A percentile compares a stretch with the other conserved stretches of the same genome.
These are phyloP conservation scores for Chinchilla lanigera DNA, from an alignment of 2,113 vertebrate genomes.

Conservation along the genomic window DNA sequence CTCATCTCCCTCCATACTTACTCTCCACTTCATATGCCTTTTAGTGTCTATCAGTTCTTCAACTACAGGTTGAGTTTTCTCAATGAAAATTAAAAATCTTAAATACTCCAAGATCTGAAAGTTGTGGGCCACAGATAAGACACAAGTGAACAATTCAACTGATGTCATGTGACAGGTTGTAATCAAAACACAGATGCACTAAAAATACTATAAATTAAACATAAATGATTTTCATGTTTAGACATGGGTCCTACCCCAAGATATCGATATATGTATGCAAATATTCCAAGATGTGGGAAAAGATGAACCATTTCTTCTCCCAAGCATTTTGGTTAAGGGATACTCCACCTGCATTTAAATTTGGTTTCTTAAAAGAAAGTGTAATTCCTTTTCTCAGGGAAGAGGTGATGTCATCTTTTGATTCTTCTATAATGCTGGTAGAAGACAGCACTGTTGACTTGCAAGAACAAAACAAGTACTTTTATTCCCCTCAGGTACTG, in stretches of 20 bases:
- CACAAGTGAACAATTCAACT: not conserved
- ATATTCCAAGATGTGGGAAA: not conserved
- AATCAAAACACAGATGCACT: not conserved
- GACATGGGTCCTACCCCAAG: not conserved
- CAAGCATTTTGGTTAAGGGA: not conserved
- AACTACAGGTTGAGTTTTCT: not conserved
- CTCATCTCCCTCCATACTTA: not conserved
- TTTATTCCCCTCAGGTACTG: not conserved
- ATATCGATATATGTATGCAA: not conserved
- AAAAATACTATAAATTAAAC: not conserved
- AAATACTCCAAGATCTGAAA: not conserved
- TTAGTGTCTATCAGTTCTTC: not conserved
- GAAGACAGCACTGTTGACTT: not conserved
- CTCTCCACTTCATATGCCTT: not conserved
- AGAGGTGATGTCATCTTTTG: not conserved
- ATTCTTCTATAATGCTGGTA: not conserved
- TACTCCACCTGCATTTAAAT: constrained; percentile 21
- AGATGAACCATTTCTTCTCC: not conserved
- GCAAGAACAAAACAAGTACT: not conserved
- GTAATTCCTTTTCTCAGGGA: not conserved
- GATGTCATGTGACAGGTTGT: not conserved
- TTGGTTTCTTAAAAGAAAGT: not conserved
- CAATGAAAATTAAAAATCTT: not conserved
- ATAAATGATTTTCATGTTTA: not conserved
- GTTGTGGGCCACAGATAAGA: not conserved